Conservation (phyloP, 2,888 invertebrate genomes). For the Tachina lurida region DNA sequence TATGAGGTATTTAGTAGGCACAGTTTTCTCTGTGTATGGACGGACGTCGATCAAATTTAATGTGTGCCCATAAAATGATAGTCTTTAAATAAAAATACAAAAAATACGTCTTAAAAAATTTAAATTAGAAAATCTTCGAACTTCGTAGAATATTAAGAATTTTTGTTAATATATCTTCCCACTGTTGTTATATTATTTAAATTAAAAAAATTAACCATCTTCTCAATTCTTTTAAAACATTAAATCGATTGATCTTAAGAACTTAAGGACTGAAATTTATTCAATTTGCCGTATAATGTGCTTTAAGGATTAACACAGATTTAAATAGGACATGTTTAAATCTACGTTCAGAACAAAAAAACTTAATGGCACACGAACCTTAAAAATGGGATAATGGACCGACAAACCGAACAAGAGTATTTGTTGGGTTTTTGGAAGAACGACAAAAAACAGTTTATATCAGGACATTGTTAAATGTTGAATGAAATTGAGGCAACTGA, state of each 20-base stretch:
- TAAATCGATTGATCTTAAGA: slow-evolving; percentile 55
- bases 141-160: neutral
- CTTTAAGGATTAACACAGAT: slow-evolving; percentile 81
- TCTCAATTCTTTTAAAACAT: slow-evolving; percentile 3
- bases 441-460: slow-evolving; percentile 13
- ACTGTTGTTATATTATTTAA: slow-evolving; percentile 36
- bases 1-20: no score
- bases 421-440: neutral
- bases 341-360: slow-evolving; percentile 52
- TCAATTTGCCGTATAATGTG: slow-evolving; percentile 81
- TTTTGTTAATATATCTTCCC: neutral
- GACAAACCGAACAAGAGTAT: slow-evolving; percentile 13
- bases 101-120: no score
- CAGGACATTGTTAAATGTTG: slow-evolving; percentile 49
- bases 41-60: no score
- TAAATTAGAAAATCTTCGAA: no score
- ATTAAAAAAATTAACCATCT: neutral
- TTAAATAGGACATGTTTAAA: slow-evolving; percentile 68
- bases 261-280: slow-evolving; percentile 73
- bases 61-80: no score
- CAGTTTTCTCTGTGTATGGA: no score
- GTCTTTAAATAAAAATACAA: no score
- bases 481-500: slow-evolving; percentile 69
- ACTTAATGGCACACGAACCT: slow-evolving; percentile 44
- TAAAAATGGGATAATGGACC: neutral